Evolutionary conservation across 2,888 invertebrate species (phyloP).

Genomic region (Cheiracanthium punctorium): DNA sequence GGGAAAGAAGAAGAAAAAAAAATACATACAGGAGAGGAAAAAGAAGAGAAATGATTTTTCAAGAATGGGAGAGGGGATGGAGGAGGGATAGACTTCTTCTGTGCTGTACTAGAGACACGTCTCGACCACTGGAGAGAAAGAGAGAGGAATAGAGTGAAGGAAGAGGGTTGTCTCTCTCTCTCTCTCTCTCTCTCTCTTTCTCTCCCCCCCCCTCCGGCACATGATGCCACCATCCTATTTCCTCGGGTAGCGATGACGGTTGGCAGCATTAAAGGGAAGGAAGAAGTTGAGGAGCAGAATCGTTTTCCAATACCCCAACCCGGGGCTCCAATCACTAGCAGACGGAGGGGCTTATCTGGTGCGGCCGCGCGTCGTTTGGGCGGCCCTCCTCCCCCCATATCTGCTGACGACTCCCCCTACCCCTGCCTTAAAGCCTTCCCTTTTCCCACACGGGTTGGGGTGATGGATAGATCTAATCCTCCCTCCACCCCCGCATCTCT

Average conservation of each 20-base stretch:
- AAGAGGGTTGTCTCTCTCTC: slow-evolving; percentile 15
- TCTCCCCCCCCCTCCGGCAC: slow-evolving; percentile 30
- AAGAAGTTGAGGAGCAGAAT: slow-evolving; percentile 68
- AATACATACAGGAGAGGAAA: slow-evolving; percentile 28
- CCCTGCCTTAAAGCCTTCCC: slow-evolving; percentile 59
- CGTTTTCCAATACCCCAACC: slow-evolving; percentile 69
- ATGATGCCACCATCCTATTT: slow-evolving; percentile 58
- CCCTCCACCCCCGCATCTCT: slow-evolving; percentile 20
- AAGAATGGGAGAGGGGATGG: slow-evolving; percentile 19
- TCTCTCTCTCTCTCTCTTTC: background rate
- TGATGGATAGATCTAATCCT: slow-evolving; percentile 70
- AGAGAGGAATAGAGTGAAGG: slow-evolving; percentile 10
- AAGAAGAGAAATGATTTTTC: slow-evolving; percentile 68
- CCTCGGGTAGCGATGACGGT: slow-evolving; percentile 67
- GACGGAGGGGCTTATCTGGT: slow-evolving; percentile 69
- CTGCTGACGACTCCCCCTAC: slow-evolving; percentile 30
- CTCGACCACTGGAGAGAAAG: slow-evolving; percentile 51
- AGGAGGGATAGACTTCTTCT: slow-evolving; percentile 34
- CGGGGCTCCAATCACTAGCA: slow-evolving; percentile 69
- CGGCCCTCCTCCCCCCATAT: slow-evolving; percentile 40
- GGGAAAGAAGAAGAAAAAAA: slow-evolving; percentile 29
- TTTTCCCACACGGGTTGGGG: slow-evolving; percentile 69
- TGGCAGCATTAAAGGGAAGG: slow-evolving; percentile 69
- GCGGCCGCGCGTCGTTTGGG: slow-evolving; percentile 52
- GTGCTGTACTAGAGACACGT: slow-evolving; percentile 54